Percentiles rank a stretch among this genome's conserved stretches.
phyloP scores from a whole-genome alignment of 2,113 vertebrate genomes.

The Colistium nudipinnis region DNA sequence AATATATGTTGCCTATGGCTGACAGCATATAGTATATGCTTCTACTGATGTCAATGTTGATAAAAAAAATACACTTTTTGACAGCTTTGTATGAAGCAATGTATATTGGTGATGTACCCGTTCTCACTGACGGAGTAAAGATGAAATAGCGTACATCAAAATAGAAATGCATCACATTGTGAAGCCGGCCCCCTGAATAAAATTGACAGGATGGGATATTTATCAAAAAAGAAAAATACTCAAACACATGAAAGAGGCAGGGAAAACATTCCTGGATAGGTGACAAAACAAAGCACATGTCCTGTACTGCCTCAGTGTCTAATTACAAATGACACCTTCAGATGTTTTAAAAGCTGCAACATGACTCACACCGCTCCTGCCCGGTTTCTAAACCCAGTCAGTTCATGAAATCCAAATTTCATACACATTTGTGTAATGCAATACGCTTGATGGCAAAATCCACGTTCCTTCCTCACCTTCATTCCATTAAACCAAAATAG shows the following conservation, averaged over 20 bases:
- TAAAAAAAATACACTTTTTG: constrained; percentile 59
- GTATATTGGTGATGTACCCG: constrained; percentile 32
- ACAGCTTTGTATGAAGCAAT: constrained; percentile 56
- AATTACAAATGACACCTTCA: constrained; percentile 55
- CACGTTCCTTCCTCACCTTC: constrained; percentile 31
- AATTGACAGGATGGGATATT: constrained; percentile 60
- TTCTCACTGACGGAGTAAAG: constrained; percentile 58
- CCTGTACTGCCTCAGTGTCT: constrained; percentile 37
- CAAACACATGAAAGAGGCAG: constrained; percentile 17
- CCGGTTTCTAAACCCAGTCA: constrained; percentile 31
- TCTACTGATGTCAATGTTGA: constrained; percentile 58
- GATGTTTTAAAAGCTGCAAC: constrained; percentile 50
- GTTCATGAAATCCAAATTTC: constrained; percentile 38
- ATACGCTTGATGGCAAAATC: constrained; percentile 35
- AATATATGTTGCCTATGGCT: constrained; percentile 17
- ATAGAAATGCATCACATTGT: constrained; percentile 61
- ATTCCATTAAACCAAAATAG: constrained; percentile 69
- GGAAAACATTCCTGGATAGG: constrained; percentile 34
- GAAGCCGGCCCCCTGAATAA: constrained; percentile 58
- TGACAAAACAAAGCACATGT: constrained; percentile 51
- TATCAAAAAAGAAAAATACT: constrained; percentile 39
- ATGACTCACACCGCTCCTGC: constrained; percentile 25
- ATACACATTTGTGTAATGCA: constrained; percentile 15
- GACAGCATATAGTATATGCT: constrained; percentile 52
- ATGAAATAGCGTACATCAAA: constrained; percentile 67